These are phyloP conservation scores for Conger conger DNA, from an alignment of 2,113 vertebrate species.

Conservation along the genomic window DNA sequence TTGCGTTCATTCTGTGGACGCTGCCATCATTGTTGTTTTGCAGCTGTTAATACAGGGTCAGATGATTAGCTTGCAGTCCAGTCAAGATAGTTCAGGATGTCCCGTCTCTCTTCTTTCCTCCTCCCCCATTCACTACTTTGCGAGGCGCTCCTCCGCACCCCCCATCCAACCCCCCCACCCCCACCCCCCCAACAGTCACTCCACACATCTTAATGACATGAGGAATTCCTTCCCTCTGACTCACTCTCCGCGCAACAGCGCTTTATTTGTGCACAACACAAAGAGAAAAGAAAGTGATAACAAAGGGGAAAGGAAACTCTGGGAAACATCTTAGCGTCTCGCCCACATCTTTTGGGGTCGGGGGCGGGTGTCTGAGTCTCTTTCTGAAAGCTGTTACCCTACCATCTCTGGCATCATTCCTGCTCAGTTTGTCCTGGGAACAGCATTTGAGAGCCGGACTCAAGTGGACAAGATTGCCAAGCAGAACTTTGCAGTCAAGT, in stretches of 20 bases:
- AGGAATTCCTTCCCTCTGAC: slow-evolving; percentile 27
- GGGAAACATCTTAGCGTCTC: neutral
- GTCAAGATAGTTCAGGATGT: neutral
- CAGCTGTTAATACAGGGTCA: neutral
- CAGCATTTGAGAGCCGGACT: neutral
- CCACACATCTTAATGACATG: neutral
- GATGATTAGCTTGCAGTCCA: neutral
- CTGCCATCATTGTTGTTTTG: neutral
- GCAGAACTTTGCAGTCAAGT: neutral
- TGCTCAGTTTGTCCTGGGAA: neutral
- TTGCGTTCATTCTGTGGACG: neutral
- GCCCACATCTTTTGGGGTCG: too few species aligned
- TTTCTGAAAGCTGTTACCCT: neutral
- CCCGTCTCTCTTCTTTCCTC: neutral
- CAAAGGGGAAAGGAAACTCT: neutral
- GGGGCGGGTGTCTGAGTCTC: neutral
- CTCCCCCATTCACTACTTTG: neutral
- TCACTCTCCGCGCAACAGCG: slow-evolving; percentile 6
- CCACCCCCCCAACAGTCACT: neutral
- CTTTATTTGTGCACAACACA: slow-evolving; percentile 16
- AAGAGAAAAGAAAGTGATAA: slow-evolving; percentile 23
- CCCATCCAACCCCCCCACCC: neutral
- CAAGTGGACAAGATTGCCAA: neutral
- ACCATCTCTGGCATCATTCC: neutral
- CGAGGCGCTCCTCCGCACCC: neutral